These are phyloP conservation scores for Urocitellus parryii DNA, from an alignment of 2,113 vertebrate species.

Conservation along the genomic window DNA sequence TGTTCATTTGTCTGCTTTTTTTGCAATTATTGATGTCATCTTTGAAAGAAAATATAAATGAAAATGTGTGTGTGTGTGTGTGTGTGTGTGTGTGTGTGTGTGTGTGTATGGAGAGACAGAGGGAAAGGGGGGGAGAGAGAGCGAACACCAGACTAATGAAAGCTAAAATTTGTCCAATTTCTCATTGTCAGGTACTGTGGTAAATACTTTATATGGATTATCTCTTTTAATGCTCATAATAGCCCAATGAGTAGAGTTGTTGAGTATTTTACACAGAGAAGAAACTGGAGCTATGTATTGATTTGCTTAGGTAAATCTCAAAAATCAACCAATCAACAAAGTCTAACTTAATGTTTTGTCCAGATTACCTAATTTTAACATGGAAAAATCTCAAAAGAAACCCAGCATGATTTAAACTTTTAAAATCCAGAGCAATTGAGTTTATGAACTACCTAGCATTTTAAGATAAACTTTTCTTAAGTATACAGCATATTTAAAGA, in stretches of 20 bases:
- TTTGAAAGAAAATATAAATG: conserved; percentile 43
- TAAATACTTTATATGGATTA: background rate
- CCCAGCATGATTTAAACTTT: background rate
- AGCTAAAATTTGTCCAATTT: background rate
- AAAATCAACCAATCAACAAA: conserved; percentile 12
- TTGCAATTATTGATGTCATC: background rate
- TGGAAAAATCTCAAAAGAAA: conserved; percentile 42
- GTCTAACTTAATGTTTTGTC: background rate
- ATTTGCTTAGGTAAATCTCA: background rate
- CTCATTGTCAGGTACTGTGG: background rate
- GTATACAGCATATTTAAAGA: background rate
- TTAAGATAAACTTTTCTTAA: background rate
- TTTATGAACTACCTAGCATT: conserved; percentile 11
- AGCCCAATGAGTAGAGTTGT: background rate
- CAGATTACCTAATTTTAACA: conserved; percentile 13
- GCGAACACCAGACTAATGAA: background rate
- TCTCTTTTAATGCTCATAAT: background rate
- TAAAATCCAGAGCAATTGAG: background rate
- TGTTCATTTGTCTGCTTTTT: background rate
- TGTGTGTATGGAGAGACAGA: too few relatives aligned
- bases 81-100: too few relatives aligned
- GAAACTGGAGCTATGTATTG: background rate
- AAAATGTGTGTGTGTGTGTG: too few relatives aligned
- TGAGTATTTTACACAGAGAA: conserved; percentile 10
- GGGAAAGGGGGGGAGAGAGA: background rate